phyloP scores from a whole-genome alignment of 2,113 vertebrate genomes.

The Gila orcuttii region DNA sequence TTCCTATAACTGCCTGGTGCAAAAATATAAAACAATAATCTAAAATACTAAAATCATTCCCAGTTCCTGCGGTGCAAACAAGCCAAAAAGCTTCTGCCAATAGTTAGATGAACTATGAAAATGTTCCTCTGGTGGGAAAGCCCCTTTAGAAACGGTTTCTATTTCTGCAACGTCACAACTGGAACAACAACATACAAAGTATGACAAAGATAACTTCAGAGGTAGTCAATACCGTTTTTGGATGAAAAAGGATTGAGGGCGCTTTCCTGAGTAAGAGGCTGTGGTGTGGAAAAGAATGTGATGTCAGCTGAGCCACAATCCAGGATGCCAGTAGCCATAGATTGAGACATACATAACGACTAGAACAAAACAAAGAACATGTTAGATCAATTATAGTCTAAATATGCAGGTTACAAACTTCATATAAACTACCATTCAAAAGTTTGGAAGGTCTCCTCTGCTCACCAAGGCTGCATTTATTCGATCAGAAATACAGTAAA shows the following conservation, averaged over 20 bases:
- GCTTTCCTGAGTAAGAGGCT: not conserved
- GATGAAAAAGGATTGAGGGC: not conserved
- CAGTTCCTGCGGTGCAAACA: too few relatives aligned
- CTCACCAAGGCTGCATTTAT: not conserved
- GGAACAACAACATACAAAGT: too few relatives aligned
- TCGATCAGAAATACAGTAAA: not conserved
- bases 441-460: too few relatives aligned
- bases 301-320: not conserved
- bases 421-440: too few relatives aligned
- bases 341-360: constrained; percentile 49
- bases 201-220: not conserved
- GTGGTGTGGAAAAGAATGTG: not conserved
- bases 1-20: too few relatives aligned
- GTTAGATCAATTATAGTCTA: not conserved
- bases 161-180: too few relatives aligned
- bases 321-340: not conserved
- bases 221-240: constrained; percentile 32
- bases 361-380: constrained; percentile 50
- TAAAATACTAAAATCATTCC: too few relatives aligned
- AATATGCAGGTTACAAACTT: not conserved
- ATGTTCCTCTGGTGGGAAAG: too few relatives aligned
- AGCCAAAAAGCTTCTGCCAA: too few relatives aligned
- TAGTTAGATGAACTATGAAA: too few relatives aligned
- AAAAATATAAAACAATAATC: too few relatives aligned
- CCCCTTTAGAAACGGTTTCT: too few relatives aligned